These are phyloP conservation scores for Coleophora flavipennella DNA, from an alignment of 2,888 invertebrate genomes.

Conservation along the genomic window DNA sequence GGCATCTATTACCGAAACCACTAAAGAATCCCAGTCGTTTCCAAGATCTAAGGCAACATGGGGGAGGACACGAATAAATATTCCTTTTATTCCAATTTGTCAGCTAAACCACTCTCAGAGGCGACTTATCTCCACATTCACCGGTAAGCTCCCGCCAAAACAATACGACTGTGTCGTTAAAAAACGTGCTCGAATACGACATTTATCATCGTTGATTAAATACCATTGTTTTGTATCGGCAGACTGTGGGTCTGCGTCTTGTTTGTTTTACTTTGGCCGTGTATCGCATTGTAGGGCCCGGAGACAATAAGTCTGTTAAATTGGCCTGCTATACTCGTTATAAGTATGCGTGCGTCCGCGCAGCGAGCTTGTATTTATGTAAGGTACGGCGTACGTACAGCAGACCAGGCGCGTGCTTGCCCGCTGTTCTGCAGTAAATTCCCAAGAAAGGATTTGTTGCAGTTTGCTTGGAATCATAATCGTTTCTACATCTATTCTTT, in stretches of 20 bases:
- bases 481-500: background rate
- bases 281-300: conserved; percentile 63
- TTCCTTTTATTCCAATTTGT: conserved; percentile 73
- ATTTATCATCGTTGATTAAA: conserved; percentile 74
- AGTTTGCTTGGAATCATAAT: conserved; percentile 7
- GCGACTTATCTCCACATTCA: conserved; percentile 68
- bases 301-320: conserved; percentile 74
- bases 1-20: background rate
- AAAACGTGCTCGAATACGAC: conserved; percentile 70
- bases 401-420: conserved; percentile 39
- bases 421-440: conserved; percentile 41
- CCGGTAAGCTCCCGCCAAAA: conserved; percentile 70
- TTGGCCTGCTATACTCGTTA: conserved; percentile 61
- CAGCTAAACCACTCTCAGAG: conserved; percentile 69
- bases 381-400: conserved; percentile 11
- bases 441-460: conserved; percentile 22
- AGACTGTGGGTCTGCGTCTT: conserved; percentile 58
- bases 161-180: conserved; percentile 70
- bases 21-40: conserved; percentile 10
- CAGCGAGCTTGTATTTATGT: conserved; percentile 51
- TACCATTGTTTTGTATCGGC: conserved; percentile 72
- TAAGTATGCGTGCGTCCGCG: conserved; percentile 34
- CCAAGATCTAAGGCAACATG: conserved; percentile 24
- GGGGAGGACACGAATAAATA: conserved; percentile 58
- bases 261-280: conserved; percentile 57